A percentile compares a stretch with the other conserved stretches of the same genome.
Evolutionary conservation across 1,140 invertebrate genomes (phyloP).

Genomic region (Potamilus streckersoni): DNA sequence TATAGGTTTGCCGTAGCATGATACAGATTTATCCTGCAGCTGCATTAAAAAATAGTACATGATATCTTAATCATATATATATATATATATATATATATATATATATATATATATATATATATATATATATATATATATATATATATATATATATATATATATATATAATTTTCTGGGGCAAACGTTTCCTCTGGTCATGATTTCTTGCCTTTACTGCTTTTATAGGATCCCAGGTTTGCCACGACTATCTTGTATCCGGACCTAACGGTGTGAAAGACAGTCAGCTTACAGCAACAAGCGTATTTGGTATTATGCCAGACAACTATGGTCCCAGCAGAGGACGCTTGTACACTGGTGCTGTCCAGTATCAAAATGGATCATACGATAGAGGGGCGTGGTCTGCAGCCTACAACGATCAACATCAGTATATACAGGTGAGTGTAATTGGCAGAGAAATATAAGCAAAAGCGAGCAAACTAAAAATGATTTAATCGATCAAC

Average conservation of each 20-base stretch:
- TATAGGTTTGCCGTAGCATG: no score
- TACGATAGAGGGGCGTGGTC: slow-evolving; percentile 23
- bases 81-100: not conserved
- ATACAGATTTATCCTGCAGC: no score
- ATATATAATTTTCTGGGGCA: not conserved
- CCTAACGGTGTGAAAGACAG: slow-evolving; percentile 6
- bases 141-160: not conserved
- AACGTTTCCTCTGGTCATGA: not conserved
- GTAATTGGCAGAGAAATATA: not conserved
- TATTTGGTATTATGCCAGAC: slow-evolving; percentile 6
- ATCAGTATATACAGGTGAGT: slow-evolving; percentile 29
- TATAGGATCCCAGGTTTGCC: slow-evolving; percentile 25
- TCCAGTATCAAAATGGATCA: not conserved
- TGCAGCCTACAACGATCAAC: slow-evolving; percentile 9
- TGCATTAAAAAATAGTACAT: no score
- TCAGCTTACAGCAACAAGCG: slow-evolving; percentile 15
- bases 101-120: not conserved
- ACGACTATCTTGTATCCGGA: slow-evolving; percentile 23
- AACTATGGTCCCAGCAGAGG: slow-evolving; percentile 21
- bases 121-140: not conserved
- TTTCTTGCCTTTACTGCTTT: not conserved
- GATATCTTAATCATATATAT: not conserved
- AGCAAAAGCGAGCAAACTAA: no score
- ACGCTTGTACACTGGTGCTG: slow-evolving; percentile 17
- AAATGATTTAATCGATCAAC: no score